A percentile compares a stretch with the other conserved stretches of the same genome.
These are phyloP conservation scores for Plutella xylostella DNA, from an alignment of 2,888 invertebrate genomes.

Conservation along the genomic window DNA sequence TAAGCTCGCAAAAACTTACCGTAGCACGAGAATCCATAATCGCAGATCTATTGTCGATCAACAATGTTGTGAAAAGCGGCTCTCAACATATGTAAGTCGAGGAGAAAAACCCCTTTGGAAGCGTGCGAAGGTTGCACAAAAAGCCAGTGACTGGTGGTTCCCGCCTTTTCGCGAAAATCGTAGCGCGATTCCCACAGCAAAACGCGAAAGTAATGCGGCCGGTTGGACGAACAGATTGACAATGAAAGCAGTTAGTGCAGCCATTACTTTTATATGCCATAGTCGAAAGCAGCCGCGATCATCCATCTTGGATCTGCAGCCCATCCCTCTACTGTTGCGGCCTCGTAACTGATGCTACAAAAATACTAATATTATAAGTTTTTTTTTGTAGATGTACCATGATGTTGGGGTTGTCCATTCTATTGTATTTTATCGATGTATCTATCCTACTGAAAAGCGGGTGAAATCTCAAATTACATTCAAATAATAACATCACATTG, in stretches of 20 bases:
- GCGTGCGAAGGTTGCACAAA: constrained; percentile 31
- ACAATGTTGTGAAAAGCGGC: constrained; percentile 55
- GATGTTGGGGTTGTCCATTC: too few species aligned
- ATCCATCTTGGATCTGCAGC: background rate
- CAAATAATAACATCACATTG: too few species aligned
- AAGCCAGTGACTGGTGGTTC: constrained; percentile 1
- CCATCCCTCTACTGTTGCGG: too few species aligned
- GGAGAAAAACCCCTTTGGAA: constrained; percentile 33
- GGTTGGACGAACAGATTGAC: constrained; percentile 32
- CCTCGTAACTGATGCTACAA: too few species aligned
- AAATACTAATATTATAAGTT: too few species aligned
- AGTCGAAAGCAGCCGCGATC: constrained; percentile 26
- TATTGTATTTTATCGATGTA: too few species aligned
- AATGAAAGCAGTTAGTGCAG: constrained; percentile 48
- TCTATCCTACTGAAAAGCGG: too few species aligned
- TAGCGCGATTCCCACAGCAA: constrained; percentile 33
- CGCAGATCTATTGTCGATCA: constrained; percentile 30
- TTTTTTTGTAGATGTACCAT: too few species aligned
- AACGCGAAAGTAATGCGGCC: constrained; percentile 35
- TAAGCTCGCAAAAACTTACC: constrained; percentile 36
- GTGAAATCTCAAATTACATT: too few species aligned
- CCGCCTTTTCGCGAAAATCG: constrained; percentile 29
- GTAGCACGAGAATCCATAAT: constrained; percentile 53
- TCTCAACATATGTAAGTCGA: constrained; percentile 24
- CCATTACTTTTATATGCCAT: constrained; percentile 57